phyloP scores from a whole-genome alignment of 2,888 invertebrate species.

The Vesta saturnalis region DNA sequence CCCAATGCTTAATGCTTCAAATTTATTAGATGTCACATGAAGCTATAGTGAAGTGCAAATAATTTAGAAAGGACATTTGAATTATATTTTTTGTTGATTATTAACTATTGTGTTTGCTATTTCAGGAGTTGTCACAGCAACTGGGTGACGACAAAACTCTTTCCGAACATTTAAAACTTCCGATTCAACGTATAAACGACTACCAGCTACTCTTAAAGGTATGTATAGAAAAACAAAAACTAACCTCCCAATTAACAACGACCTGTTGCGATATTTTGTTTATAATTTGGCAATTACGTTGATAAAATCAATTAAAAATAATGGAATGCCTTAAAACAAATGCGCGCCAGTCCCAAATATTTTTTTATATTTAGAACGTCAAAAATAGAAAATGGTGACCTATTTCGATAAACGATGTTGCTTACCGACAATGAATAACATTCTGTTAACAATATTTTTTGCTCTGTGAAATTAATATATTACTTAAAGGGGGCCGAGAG shows the following conservation, averaged over 20 bases:
- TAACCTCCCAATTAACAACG: slow-evolving; percentile 11
- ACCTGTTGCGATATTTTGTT: not conserved
- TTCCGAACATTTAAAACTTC: slow-evolving; percentile 90
- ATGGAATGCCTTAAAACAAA: slow-evolving; percentile 33
- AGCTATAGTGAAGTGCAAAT: slow-evolving; percentile 12
- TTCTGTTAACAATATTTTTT: slow-evolving; percentile 21
- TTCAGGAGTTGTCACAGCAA: slow-evolving; percentile 83
- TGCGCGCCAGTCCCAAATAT: slow-evolving; percentile 42
- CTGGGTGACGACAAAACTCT: slow-evolving; percentile 90
- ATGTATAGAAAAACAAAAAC: slow-evolving; percentile 47
- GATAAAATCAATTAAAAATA: not conserved
- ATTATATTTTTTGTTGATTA: not conserved
- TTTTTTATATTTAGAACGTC: slow-evolving; percentile 44
- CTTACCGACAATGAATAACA: slow-evolving; percentile 49
- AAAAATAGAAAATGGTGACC: slow-evolving; percentile 55
- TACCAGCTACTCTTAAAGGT: slow-evolving; percentile 95
- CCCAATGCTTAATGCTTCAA: not conserved
- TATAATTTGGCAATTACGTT: not conserved
- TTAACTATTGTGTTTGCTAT: slow-evolving; percentile 47
- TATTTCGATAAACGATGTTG: slow-evolving; percentile 46
- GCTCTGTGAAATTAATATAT: not conserved
- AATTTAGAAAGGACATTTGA: not conserved
- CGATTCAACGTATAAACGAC: slow-evolving; percentile 95
- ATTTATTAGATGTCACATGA: slow-evolving; percentile 20
- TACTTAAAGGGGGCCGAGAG: not conserved